These are phyloP conservation scores for Eurystomus glaucurus DNA, from an alignment of 2,797 vertebrate genomes.

Conservation along the genomic window DNA sequence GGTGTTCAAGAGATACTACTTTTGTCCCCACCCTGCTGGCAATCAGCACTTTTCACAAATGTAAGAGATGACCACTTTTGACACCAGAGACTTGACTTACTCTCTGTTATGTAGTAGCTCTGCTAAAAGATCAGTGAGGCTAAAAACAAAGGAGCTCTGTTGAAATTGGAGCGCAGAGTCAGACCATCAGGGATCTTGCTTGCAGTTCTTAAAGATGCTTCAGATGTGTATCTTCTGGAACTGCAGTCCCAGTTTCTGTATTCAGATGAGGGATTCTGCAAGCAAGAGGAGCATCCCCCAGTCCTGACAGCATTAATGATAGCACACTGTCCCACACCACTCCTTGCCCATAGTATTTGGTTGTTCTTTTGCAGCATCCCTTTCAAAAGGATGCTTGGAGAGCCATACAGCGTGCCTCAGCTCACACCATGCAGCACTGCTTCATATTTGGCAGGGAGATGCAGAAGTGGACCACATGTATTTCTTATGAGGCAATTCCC, in stretches of 20 bases:
- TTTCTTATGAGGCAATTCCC: not conserved
- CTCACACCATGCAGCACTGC: no score
- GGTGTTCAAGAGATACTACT: not conserved
- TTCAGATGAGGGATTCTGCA: not conserved
- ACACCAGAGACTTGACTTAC: not conserved
- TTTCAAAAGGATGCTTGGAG: not conserved
- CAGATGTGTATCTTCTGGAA: not conserved
- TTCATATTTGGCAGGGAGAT: not conserved
- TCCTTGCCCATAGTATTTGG: fast-evolving
- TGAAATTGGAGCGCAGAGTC: not conserved
- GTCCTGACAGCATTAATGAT: no score
- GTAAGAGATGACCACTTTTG: not conserved
- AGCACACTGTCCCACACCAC: not conserved
- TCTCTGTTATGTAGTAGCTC: not conserved
- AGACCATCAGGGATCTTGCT: fast-evolving
- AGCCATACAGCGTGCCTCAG: fast-evolving
- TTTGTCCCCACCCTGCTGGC: not conserved
- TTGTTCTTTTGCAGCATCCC: not conserved
- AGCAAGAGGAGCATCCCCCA: not conserved
- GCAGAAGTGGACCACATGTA: fast-evolving
- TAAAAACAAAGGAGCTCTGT: not conserved
- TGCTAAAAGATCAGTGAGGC: not conserved
- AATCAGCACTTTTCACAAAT: not conserved
- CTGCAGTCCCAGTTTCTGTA: fast-evolving
- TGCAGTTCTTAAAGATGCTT: not conserved